Conservation (phyloP, 2,888 invertebrate species). For the Dynastes maya region DNA sequence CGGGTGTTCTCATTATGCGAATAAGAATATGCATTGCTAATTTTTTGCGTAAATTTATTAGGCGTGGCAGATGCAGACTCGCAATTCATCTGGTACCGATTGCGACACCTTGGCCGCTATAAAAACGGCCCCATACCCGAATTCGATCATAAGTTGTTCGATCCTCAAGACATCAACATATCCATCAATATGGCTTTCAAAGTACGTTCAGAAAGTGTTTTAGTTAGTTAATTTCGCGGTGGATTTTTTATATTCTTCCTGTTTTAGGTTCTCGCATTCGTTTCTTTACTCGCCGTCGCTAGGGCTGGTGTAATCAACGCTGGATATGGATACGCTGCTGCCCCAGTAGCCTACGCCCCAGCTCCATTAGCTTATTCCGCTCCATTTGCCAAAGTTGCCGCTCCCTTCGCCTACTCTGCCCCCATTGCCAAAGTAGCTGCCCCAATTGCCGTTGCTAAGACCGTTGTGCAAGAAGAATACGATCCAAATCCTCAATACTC, state of each 20-base stretch:
- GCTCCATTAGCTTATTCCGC: conserved; percentile 52
- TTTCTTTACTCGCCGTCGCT: conserved; percentile 60
- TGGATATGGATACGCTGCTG: conserved; percentile 38
- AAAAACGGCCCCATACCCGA: conserved; percentile 39
- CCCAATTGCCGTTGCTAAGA: conserved; percentile 58
- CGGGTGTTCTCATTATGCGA: not conserved
- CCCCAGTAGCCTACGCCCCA: conserved; percentile 50
- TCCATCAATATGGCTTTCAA: conserved; percentile 41
- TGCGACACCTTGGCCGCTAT: conserved; percentile 44
- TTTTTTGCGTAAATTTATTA: conserved; percentile 34
- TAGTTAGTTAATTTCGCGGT: not conserved
- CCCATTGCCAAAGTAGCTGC: conserved; percentile 54
- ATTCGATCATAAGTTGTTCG: conserved; percentile 43
- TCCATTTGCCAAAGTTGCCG: conserved; percentile 50
- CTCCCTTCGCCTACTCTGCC: conserved; percentile 54
- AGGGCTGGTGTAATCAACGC: conserved; percentile 56
- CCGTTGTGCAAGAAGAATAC: conserved; percentile 67
- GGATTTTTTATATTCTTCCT: not conserved
- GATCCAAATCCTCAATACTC: conserved; percentile 75
- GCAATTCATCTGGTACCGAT: conserved; percentile 25
- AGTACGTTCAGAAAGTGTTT: conserved; percentile 10
- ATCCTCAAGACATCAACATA: conserved; percentile 34
- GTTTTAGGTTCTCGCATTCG: conserved; percentile 60
- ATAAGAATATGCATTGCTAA: conserved; percentile 7
- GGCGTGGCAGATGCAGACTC: conserved; percentile 31